Conservation (phyloP, 2,888 invertebrate species). For the Amphipoea lucens region DNA sequence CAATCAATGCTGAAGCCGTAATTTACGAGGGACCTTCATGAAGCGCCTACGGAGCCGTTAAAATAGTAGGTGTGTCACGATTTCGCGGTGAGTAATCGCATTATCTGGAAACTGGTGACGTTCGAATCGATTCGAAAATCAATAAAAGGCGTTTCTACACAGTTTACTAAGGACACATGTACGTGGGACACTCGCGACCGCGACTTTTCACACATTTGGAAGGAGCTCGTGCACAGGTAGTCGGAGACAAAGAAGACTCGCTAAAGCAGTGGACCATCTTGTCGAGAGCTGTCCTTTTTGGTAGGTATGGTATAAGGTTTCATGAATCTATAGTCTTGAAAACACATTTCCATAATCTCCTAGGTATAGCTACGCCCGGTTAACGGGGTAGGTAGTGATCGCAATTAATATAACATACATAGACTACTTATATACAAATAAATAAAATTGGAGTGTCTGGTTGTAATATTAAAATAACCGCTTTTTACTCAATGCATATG, state of each 20-base stretch:
- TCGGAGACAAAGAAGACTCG: not conserved
- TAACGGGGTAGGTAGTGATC: not conserved
- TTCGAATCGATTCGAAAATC: constrained; percentile 7
- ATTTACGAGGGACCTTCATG: constrained; percentile 14
- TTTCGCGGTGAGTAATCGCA: constrained; percentile 6
- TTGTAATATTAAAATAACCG: no score
- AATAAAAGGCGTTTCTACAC: not conserved
- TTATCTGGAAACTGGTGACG: constrained; percentile 13
- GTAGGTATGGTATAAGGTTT: not conserved
- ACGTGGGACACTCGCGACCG: not conserved
- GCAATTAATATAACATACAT: not conserved
- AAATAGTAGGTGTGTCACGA: constrained; percentile 18
- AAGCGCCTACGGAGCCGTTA: not conserved
- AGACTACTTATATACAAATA: no score
- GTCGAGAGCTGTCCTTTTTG: not conserved
- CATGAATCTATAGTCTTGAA: not conserved
- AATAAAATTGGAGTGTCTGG: no score
- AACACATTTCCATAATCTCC: not conserved
- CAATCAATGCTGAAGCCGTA: constrained; percentile 3
- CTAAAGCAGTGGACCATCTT: not conserved
- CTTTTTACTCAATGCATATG: no score
- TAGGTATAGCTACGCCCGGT: not conserved
- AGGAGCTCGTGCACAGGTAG: not conserved
- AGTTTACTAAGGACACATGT: not conserved
- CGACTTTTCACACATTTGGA: not conserved